Evolutionary conservation across 2,888 invertebrate species (phyloP), one percentile per base, ranked within the genome.

Genomic region (Resseliella maxima): DNA sequence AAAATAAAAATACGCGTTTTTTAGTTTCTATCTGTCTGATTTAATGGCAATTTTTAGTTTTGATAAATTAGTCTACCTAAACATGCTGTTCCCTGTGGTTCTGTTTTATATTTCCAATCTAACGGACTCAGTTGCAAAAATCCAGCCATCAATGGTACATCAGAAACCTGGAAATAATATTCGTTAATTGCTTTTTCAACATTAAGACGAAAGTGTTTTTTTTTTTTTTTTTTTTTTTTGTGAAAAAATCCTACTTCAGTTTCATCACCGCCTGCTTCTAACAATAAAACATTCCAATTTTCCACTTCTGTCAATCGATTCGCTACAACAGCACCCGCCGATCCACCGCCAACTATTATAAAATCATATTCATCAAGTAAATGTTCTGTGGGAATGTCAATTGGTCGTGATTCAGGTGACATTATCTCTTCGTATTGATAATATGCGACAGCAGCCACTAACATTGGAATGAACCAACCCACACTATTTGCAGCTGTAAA

Each of bases 81-180:
- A 90, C 97, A 97, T 24, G 94, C 93, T 6, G 93, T 95, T 72
- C 95, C 95, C 89, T 96, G 95, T 0, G 97, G 97, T 90, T 98
- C 97, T 0, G 96, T 96, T 91, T 97, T 97, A 90, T 97, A 98
- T 89, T 96, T 95, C 98, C 97, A 98, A 90, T 98, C 98, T 86
- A 97, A 92, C 89, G 96, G 94, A 87, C 96, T 96, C 15, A 96
- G 92, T 90, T 97, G 97, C 86, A 97, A 91, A 89, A 96, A 97
- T 0, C 95, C 97, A 0, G 97, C 97, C 89, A 97, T 93, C 2
- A 97, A 92, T 0, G 97, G 97, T 0, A 97, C 96, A 89, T 97
- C 97, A 0, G 96, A 96, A n/a, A 83, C 83, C 83, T 83, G 41
- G 0, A 38, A 83, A 83, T 15, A 50, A 50, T 18, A 83, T 36